These are phyloP conservation scores for Plagiodera versicolora DNA, from an alignment of 2,888 invertebrate genomes.

Conservation along the genomic window DNA sequence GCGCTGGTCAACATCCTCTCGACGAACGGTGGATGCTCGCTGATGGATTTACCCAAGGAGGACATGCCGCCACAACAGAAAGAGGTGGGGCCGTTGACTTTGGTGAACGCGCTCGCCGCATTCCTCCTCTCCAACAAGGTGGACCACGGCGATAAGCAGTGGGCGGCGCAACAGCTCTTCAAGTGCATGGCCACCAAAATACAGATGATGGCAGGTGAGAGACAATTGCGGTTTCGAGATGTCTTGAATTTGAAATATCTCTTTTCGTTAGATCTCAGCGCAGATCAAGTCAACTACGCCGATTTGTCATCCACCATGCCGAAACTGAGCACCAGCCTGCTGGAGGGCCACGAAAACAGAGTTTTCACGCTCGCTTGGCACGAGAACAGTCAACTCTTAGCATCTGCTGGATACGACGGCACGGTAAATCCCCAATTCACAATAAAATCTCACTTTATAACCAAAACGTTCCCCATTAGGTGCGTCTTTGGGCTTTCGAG, in stretches of 20 bases:
- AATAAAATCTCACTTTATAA: too few species aligned
- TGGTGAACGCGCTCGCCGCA: slow-evolving; percentile 64
- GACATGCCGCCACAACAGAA: slow-evolving; percentile 36
- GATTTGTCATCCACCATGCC: slow-evolving; percentile 58
- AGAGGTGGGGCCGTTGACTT: slow-evolving; percentile 53
- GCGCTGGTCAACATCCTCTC: slow-evolving; percentile 62
- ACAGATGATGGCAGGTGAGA: slow-evolving; percentile 46
- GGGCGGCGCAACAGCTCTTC: slow-evolving; percentile 65
- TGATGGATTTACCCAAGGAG: slow-evolving; percentile 50
- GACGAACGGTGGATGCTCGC: slow-evolving; percentile 54
- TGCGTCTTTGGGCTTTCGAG: slow-evolving; percentile 59
- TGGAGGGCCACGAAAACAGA: slow-evolving; percentile 61
- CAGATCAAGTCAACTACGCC: slow-evolving; percentile 56
- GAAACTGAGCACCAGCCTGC: slow-evolving; percentile 42
- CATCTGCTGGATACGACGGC: slow-evolving; percentile 64
- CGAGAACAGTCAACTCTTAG: slow-evolving; percentile 55
- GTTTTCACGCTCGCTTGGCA: slow-evolving; percentile 54
- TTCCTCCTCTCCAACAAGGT: slow-evolving; percentile 61
- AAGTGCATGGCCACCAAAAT: slow-evolving; percentile 54
- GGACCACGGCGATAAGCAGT: slow-evolving; percentile 59
- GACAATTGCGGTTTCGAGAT: neutral
- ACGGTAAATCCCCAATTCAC: slow-evolving; percentile 58
- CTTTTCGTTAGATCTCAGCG: slow-evolving; percentile 22
- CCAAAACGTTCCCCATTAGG: neutral
- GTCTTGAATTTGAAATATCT: too few species aligned